Percentiles rank a stretch among this genome's conserved stretches.
phyloP scores from a whole-genome alignment of 1,140 invertebrate species.

The Branchinecta lynchi region DNA sequence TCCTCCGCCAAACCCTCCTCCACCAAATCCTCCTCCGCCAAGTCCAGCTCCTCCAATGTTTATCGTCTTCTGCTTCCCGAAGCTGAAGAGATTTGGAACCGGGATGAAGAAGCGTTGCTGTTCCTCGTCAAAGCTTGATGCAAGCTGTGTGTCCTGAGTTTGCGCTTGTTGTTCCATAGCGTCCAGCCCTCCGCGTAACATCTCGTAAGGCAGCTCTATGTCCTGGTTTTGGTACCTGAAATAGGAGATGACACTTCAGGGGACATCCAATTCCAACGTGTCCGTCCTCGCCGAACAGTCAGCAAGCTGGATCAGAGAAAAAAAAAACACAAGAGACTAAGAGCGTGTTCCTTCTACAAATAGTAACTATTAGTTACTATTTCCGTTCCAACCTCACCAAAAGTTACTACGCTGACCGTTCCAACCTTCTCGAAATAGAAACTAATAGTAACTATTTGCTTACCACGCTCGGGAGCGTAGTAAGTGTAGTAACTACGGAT shows the following conservation, averaged over 20 bases:
- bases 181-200: not conserved
- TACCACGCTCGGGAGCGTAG: too few relatives aligned
- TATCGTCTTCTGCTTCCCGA: not conserved
- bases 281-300: too few relatives aligned
- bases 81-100: not conserved
- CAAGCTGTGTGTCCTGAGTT: not conserved
- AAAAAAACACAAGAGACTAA: too few relatives aligned
- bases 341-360: too few relatives aligned
- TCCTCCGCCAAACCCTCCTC: not conserved
- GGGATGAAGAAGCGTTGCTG: not conserved
- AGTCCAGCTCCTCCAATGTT: too few relatives aligned
- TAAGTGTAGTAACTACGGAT: too few relatives aligned
- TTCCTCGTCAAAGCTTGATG: not conserved
- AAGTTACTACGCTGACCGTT: too few relatives aligned
- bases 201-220: not conserved
- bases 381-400: too few relatives aligned
- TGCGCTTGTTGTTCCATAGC: not conserved
- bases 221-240: not conserved
- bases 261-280: not conserved
- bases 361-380: too few relatives aligned
- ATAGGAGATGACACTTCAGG: not conserved
- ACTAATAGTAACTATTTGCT: too few relatives aligned
- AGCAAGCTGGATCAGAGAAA: too few relatives aligned
- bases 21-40: not conserved
- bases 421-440: too few relatives aligned